Evolutionary conservation across 53 echinoderm and acorn worm species (phyloP), one percentile per base, ranked within the genome.

Genomic region (Echinarachnius parma): DNA sequence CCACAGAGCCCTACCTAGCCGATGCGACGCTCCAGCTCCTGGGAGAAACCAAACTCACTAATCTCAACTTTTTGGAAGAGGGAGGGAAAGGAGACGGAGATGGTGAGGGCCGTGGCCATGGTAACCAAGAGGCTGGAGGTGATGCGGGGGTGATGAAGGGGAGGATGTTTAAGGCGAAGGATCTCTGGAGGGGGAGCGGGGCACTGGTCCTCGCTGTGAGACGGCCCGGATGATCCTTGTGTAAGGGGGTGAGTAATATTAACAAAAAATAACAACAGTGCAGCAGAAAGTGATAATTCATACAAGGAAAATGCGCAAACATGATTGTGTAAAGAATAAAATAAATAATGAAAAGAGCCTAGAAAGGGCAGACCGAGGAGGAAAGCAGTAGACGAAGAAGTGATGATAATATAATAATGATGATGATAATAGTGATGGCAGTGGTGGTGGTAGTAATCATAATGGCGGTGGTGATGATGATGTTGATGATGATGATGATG

Each of bases 211-310:
- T 84, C 64, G 84, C 69, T 3, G 84, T 84, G 4, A 30, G 84
- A 14, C 53, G 84, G 44, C 84, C 84, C 28, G 84, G 84, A 79
- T 84, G 84, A 84, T 84, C 84, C 48, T 78, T 84, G 84, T 84
- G 84, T 45, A 84, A 63, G 59, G 84, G 78, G 84, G 84, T 79
- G 49, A 48, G 74, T 59, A 2, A 14, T 8, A n/a, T n/a, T n/a
- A 39, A 13, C 42, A 39, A 9, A n/a, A 20, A 39, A 39, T 39
- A 7, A 13, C 42, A 13, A 39, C 7, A 39, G 13, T 13, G 42
- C 42, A 39, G 13, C 7, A 39, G 7, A 7, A 39, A 39, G 42
- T 9, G 7, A 39, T 39, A 13, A 39, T 9, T 9, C 7, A 13
- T 7, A 13, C 42, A 39, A 39, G 42, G 13, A 39, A 39, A 39